Base-by-base conservation (phyloP, 2,888 invertebrate species). In the Palloptera scutellata region DNA sequence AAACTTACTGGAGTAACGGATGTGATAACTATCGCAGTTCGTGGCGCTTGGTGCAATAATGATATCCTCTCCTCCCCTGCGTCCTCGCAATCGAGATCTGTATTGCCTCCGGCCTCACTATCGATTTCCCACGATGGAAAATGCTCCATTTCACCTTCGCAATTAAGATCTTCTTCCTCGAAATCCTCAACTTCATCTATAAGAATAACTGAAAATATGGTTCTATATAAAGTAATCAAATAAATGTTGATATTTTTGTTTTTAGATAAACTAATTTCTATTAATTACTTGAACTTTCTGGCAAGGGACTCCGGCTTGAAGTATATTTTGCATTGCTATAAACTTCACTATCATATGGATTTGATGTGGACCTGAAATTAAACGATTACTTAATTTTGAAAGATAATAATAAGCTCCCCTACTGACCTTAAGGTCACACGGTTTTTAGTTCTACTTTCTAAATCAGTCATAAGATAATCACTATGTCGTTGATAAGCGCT, bases 361-460 rank as follows among this genome's bases (percentile, higher is more conserved):
- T 84, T 78, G 86, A 86, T 78, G 85, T 85, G 75, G 86, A 85
- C 82, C 86, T 86, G 70, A 66, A 77, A 74, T 74, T 11, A 41
- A 6, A 41, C 17, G 13, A 19, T 9, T 19, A 51, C 20, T 52
- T 53, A 20, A 0, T 20, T 20, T 17, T 63, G 13, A 62, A 64
- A 41, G 10, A 19, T 53, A 15, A 43, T 12, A 11, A n/a, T 9
- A 1, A 8, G 8, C 51, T 43, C 20, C 61, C 17, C 42, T 10
- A 51, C 85, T 86, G 83, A 92, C 92, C 94, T 91, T 79, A 94
- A 89, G 61, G 94, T 94, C 68, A 94, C 94, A 85, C 92, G 90
- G 86, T 95, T 95, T 82, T 92, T 91, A 77, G 92, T 91, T 81
- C 93, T 88, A 82, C 90, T 91, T 73, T 92, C 91, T 75, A 94